These are phyloP conservation scores for Otolemur crassicaudatus DNA, from an alignment of 2,797 vertebrate species.

Conservation along the genomic window DNA sequence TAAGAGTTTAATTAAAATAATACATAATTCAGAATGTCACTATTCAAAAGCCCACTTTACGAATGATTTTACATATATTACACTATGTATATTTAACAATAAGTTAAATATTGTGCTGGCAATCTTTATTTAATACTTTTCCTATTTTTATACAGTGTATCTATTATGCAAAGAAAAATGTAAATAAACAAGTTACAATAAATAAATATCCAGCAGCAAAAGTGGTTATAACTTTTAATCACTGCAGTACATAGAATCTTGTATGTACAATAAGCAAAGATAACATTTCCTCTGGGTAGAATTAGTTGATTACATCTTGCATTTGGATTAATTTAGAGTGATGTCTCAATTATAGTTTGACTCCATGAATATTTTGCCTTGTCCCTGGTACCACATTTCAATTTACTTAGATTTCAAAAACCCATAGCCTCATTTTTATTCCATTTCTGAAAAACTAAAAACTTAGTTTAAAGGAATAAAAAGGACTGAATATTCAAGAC, in stretches of 20 bases:
- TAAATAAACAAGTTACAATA: background rate
- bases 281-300: background rate
- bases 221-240: background rate
- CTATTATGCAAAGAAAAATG: background rate
- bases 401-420: background rate
- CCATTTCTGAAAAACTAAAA: background rate
- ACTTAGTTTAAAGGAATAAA: background rate
- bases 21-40: background rate
- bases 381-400: background rate
- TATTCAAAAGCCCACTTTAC: background rate
- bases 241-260: background rate
- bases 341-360: background rate
- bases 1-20: background rate
- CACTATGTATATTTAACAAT: background rate
- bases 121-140: background rate
- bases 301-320: background rate
- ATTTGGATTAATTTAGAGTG: constrained; percentile 31
- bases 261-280: background rate
- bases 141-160: background rate
- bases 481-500: background rate
- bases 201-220: background rate
- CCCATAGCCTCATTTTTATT: background rate
- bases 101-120: background rate
- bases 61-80: background rate
- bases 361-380: constrained; percentile 30